These are phyloP conservation scores for Apocrypta bakeri DNA, from an alignment of 1,140 invertebrate species.

Conservation along the genomic window DNA sequence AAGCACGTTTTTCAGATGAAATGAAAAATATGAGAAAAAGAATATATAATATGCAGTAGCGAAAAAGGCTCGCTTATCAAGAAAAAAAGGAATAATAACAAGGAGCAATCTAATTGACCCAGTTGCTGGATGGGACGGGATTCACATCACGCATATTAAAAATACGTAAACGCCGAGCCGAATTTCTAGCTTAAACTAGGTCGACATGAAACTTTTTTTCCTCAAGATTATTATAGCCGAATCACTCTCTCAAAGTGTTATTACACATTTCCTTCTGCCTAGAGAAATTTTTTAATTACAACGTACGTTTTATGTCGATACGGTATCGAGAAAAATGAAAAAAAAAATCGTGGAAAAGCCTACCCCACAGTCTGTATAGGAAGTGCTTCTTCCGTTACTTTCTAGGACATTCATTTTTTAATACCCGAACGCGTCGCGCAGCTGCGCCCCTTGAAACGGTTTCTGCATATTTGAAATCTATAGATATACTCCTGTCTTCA, in stretches of 20 bases:
- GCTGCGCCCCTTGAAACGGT: slow-evolving; percentile 50
- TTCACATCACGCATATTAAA: slow-evolving; percentile 14
- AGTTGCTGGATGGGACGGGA: neutral
- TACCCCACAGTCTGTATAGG: no score
- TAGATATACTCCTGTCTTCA: slow-evolving; percentile 28
- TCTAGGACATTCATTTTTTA: slow-evolving; percentile 56
- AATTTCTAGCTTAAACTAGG: neutral
- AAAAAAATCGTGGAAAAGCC: no score
- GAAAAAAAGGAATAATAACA: neutral
- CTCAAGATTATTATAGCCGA: neutral
- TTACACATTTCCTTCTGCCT: neutral
- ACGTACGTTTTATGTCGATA: neutral
- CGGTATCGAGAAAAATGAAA: neutral
- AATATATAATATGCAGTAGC: neutral
- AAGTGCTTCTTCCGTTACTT: slow-evolving; percentile 35
- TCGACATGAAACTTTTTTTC: neutral
- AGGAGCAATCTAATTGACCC: slow-evolving; percentile 39
- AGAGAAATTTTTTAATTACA: neutral
- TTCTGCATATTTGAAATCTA: slow-evolving; percentile 70
- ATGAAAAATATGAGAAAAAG: neutral
- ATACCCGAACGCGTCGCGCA: slow-evolving; percentile 57
- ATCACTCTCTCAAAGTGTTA: neutral
- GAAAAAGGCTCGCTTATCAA: neutral
- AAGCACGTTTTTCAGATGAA: neutral
- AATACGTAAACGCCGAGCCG: neutral